A percentile compares a stretch with the other conserved stretches of the same genome.
phyloP scores from a whole-genome alignment of 2,113 vertebrate species.

The Amphiprion percula region DNA sequence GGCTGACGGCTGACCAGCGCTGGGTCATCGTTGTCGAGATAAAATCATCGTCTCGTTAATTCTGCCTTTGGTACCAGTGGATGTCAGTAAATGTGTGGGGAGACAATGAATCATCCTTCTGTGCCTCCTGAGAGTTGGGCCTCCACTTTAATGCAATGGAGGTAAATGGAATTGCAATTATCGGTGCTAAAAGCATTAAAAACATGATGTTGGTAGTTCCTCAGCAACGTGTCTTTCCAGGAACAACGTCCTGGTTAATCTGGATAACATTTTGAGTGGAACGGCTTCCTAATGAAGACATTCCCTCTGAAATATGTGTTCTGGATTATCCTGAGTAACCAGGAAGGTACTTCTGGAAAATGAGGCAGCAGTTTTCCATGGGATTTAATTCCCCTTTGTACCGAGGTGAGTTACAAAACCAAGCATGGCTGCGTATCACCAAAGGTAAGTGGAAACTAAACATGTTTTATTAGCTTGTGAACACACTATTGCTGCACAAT shows the following conservation, averaged over 20 bases:
- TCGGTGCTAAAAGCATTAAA: background rate
- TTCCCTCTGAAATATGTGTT: background rate
- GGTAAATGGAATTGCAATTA: background rate
- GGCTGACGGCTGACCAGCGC: conserved; percentile 37
- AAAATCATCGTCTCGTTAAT: conserved; percentile 3
- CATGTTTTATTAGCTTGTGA: background rate
- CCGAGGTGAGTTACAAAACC: background rate
- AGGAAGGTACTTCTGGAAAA: background rate
- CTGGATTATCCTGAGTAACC: background rate
- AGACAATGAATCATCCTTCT: background rate
- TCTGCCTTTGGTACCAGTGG: background rate
- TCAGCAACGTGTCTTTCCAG: background rate
- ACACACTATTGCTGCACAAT: too few species aligned
- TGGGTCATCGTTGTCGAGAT: background rate
- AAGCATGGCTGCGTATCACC: background rate
- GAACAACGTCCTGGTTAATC: background rate
- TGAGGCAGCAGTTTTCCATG: background rate
- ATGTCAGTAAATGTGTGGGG: conserved; percentile 9
- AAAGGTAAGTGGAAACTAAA: background rate
- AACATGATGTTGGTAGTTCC: background rate
- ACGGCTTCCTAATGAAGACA: background rate
- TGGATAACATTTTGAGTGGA: background rate
- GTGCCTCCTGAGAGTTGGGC: background rate
- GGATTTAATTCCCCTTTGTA: background rate
- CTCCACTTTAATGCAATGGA: background rate